A percentile compares a stretch with the other conserved stretches of the same genome.
Conservation (phyloP, 2,888 invertebrate genomes). For the Euspilapteryx auroguttella region DNA sequence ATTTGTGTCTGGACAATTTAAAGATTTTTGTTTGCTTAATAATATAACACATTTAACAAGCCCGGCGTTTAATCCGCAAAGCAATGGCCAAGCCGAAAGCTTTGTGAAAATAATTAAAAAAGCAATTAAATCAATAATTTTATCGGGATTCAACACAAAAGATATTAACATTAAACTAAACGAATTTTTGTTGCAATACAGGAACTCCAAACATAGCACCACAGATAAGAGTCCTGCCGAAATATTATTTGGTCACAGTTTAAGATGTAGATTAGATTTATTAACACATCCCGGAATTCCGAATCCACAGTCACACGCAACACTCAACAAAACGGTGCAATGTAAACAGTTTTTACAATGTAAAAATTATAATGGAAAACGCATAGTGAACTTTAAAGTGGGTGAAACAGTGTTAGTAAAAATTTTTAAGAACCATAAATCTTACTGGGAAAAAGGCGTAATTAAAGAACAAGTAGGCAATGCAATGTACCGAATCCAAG, state of each 20-base stretch:
- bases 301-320: too few relatives aligned
- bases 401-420: too few relatives aligned
- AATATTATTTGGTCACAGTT: conserved; percentile 5
- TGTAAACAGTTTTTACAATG: too few relatives aligned
- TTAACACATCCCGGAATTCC: too few relatives aligned
- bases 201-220: conserved; percentile 6
- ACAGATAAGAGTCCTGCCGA: conserved; percentile 6
- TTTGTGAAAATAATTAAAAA: conserved; percentile 6
- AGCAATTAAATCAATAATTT: conserved; percentile 1
- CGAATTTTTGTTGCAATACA: conserved; percentile 6
- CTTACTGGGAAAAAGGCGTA: too few relatives aligned
- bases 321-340: too few relatives aligned
- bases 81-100: conserved; percentile 4
- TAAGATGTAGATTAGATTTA: conserved; percentile 5
- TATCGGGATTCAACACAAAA: background rate
- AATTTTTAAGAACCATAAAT: too few relatives aligned
- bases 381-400: too few relatives aligned
- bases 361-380: too few relatives aligned
- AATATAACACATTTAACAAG: conserved; percentile 4
- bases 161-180: conserved; percentile 1
- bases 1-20: conserved; percentile 3
- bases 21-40: conserved; percentile 3
- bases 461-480: too few relatives aligned
- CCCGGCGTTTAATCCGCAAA: conserved; percentile 3
- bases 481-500: conserved; percentile 1